Conservation (phyloP, 2,113 vertebrate species). For the Rhinopomastus cyanomelas region DNA sequence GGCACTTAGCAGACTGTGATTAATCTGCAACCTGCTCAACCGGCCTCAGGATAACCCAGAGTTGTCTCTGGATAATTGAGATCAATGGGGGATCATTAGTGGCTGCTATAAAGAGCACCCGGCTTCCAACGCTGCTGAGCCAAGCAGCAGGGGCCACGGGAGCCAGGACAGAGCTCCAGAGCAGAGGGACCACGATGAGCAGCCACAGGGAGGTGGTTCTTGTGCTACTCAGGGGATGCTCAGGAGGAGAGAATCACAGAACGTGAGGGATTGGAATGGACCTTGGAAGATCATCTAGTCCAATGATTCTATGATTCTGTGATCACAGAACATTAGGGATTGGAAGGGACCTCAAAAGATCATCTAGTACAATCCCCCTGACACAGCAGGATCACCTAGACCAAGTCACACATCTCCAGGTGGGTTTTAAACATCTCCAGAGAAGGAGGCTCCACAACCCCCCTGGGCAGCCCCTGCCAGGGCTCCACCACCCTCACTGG, state of each 20-base stretch:
- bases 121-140: not conserved
- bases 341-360: too few relatives aligned
- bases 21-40: conserved; percentile 52
- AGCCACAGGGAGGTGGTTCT: accelerated
- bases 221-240: not conserved
- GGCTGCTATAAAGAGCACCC: not conserved
- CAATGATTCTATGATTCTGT: too few relatives aligned
- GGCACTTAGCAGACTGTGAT: conserved; percentile 21
- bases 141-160: not conserved
- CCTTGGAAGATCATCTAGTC: too few relatives aligned
- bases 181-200: not conserved
- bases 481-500: too few relatives aligned
- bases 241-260: not conserved
- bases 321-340: too few relatives aligned
- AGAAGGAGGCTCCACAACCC: too few relatives aligned
- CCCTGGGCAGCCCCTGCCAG: too few relatives aligned
- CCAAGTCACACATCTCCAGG: too few relatives aligned
- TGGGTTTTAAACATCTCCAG: too few relatives aligned
- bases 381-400: too few relatives aligned
- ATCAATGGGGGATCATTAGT: conserved; percentile 50
- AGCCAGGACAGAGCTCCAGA: not conserved
- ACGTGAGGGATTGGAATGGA: too few relatives aligned
- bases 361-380: too few relatives aligned
- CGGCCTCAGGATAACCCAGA: conserved; percentile 37
- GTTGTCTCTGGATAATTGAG: conserved; percentile 61